phyloP scores from a whole-genome alignment of 2,797 vertebrate species.

The Hylomyscus alleni region DNA sequence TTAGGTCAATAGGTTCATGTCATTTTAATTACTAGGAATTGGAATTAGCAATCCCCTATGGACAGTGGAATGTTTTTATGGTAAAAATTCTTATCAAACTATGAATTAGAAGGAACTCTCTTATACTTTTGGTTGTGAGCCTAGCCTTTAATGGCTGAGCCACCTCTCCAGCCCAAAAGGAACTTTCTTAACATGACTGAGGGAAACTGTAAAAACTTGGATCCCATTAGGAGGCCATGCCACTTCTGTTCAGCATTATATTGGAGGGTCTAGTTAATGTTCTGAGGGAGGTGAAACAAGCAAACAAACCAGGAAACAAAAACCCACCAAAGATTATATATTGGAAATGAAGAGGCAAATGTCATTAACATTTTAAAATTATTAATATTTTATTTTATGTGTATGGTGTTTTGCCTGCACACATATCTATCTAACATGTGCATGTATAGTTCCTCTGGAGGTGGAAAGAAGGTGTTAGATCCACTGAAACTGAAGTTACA shows the following conservation, averaged over 20 bases:
- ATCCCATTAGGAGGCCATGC: background rate
- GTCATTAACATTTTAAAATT: background rate
- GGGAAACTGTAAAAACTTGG: background rate
- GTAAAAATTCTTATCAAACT: conserved; percentile 20
- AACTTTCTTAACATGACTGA: background rate
- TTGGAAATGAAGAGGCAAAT: background rate
- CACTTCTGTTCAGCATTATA: background rate
- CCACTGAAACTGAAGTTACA: background rate
- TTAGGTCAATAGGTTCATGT: background rate
- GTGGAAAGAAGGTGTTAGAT: background rate
- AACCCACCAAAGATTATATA: background rate
- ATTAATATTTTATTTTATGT: background rate
- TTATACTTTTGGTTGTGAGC: background rate
- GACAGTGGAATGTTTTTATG: background rate
- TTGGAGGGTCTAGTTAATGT: background rate
- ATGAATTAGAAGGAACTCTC: background rate
- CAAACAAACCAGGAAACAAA: background rate
- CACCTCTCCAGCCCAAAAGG: background rate
- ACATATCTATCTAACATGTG: background rate
- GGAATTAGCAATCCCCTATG: conserved; percentile 6
- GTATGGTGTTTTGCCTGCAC: background rate
- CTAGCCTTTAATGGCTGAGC: too few species aligned
- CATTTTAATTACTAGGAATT: conserved; percentile 25
- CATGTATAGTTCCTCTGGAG: background rate
- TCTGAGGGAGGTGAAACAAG: background rate